A percentile compares a stretch with the other conserved stretches of the same genome.
Conservation (phyloP, 2,888 invertebrate genomes). For the Philereme vetulata region DNA sequence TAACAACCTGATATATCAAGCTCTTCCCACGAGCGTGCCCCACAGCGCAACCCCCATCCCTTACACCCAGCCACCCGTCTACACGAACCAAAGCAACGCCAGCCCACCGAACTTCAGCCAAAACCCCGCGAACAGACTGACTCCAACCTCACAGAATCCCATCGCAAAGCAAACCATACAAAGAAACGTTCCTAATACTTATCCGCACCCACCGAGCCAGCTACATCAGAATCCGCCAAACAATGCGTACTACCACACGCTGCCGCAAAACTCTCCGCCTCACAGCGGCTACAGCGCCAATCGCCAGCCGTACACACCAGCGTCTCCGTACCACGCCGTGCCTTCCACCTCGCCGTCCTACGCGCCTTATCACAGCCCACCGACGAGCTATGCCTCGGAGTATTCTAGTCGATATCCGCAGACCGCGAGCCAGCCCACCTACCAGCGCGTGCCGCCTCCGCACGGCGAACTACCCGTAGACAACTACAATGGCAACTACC, state of each 20-base stretch:
- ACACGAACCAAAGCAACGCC: conserved; percentile 50
- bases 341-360: conserved; percentile 77
- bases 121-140: conserved; percentile 71
- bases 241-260: conserved; percentile 73
- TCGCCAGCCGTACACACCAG: conserved; percentile 50
- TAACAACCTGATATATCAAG: conserved; percentile 68
- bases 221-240: conserved; percentile 67
- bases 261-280: conserved; percentile 61
- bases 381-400: conserved; percentile 76
- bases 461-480: conserved; percentile 74
- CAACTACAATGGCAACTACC: conserved; percentile 68
- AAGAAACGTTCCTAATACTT: conserved; percentile 67
- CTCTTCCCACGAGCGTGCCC: conserved; percentile 59
- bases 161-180: conserved; percentile 64
- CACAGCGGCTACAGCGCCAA: conserved; percentile 54
- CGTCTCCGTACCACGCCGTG: conserved; percentile 76
- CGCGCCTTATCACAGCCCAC: conserved; percentile 79
- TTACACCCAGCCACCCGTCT: conserved; percentile 70
- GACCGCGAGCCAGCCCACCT: conserved; percentile 71
- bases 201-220: conserved; percentile 68
- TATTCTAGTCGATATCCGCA: conserved; percentile 81
- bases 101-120: conserved; percentile 76
- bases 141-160: conserved; percentile 64
- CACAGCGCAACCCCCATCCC: conserved; percentile 67
- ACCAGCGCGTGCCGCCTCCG: conserved; percentile 85